Evolutionary conservation across 2,113 vertebrate genomes (phyloP).

Genomic region (Gyps fulvus): DNA sequence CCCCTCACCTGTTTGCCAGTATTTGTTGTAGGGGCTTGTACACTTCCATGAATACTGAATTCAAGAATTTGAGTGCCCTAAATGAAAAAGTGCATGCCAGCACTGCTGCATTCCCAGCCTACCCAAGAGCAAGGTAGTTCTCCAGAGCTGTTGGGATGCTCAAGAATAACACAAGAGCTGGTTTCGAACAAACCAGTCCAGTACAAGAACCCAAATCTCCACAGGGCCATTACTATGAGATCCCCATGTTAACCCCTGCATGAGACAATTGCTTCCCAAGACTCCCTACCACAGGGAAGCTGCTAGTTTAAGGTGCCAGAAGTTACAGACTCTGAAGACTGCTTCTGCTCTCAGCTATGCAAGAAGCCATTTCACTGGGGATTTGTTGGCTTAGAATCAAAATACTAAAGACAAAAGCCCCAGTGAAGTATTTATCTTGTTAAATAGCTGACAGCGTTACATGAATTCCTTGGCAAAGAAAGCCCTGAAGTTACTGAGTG

Average conservation of each 20-base stretch:
- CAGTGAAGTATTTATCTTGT: conserved; percentile 44
- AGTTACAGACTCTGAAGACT: neutral
- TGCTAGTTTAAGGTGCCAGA: neutral
- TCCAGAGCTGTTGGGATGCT: neutral
- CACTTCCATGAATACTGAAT: neutral
- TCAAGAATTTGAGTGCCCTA: neutral
- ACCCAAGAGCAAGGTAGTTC: neutral
- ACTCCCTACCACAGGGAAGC: neutral
- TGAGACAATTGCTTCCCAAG: neutral
- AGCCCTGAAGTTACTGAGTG: neutral
- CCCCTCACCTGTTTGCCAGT: neutral
- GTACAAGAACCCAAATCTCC: too few relatives aligned
- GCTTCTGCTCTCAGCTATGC: neutral
- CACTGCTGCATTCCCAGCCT: neutral
- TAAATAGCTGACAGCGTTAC: conserved; percentile 26
- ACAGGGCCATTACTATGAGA: neutral
- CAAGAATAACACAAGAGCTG: neutral
- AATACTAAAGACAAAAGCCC: conserved; percentile 41
- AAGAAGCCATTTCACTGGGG: neutral
- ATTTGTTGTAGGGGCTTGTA: neutral
- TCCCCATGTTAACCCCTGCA: neutral
- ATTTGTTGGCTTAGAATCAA: conserved; percentile 24
- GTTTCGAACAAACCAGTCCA: neutral
- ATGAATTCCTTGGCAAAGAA: conserved; percentile 40
- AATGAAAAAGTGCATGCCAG: neutral